phyloP scores from a whole-genome alignment of 1,140 invertebrate species.

The Agraylea sexmaculata region DNA sequence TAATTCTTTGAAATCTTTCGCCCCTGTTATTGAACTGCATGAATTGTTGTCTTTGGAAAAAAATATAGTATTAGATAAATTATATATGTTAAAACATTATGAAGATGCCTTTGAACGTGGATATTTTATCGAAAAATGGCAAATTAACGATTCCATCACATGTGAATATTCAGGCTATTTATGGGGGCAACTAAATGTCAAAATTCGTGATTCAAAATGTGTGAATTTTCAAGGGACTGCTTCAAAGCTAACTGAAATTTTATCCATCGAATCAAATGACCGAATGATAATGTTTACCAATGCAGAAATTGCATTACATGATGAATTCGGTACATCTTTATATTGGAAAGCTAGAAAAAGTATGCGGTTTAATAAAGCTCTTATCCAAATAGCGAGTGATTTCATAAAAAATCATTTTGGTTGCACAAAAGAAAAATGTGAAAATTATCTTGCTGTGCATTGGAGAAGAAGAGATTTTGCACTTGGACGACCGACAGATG shows the following conservation, averaged over 20 bases:
- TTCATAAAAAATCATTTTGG: conserved; percentile 59
- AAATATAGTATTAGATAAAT: conserved; percentile 50
- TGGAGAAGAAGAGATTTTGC: conserved; percentile 78
- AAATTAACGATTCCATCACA: conserved; percentile 43
- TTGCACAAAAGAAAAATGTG: conserved; percentile 51
- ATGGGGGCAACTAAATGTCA: conserved; percentile 47
- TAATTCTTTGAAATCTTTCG: conserved; percentile 60
- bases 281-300: conserved; percentile 65
- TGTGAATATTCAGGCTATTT: conserved; percentile 30
- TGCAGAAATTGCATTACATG: conserved; percentile 82
- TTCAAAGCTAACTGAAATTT: conserved; percentile 46
- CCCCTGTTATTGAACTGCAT: conserved; percentile 79
- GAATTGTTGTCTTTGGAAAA: conserved; percentile 52
- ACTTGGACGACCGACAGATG: conserved; percentile 46
- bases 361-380: conserved; percentile 71
- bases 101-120: conserved; percentile 71
- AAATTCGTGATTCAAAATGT: conserved; percentile 55
- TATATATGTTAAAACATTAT: conserved; percentile 79
- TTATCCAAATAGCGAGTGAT: conserved; percentile 56
- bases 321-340: conserved; percentile 64
- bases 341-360: conserved; percentile 85
- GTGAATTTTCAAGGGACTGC: conserved; percentile 75
- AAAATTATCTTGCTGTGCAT: conserved; percentile 70
- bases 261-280: conserved; percentile 29
- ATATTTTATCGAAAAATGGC: conserved; percentile 73